Base-by-base conservation (phyloP, 2,797 vertebrate genomes). In the Chloroceryle amazona region DNA sequence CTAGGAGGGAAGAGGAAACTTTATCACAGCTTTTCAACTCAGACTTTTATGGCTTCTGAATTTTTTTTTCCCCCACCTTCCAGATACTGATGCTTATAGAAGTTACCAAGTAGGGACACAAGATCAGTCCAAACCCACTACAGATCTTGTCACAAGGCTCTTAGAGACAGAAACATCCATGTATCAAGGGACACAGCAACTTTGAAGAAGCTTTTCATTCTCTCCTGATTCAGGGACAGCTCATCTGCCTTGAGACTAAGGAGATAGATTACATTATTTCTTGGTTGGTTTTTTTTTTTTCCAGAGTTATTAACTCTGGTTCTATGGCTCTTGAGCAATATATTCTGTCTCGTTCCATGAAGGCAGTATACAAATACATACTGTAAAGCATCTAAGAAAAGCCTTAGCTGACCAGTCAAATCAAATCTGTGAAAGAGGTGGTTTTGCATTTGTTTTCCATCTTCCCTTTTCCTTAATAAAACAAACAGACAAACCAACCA, bases 231-330 rank as follows among this genome's bases (percentile, higher is more conserved):
- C 86, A 93, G 73, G 22, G 66, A 84, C 23, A 84, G 42, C 20
- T 73, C 42, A 93, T 96, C 65, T 89, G 73, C 73, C 81, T 84
- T 58, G 54, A 86, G 66, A 85, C 62, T 90, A 60, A 81, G 87
- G 62, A 93, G 73, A 84, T 13, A 12, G 58, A 89, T 89, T 92
- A 84, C 35, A 75, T 93, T 91, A 86, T 79, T 93, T 62, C 65
- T 74, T 81, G 19, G 11, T 8, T 25, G 2, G 20, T 21, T 23
- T 47, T 26, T 35, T 78, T 41, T 33, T 47, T 10, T 3, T 9
- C 70, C 65, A 31, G 58, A 74, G 54, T n/a, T 96, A 35, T 78
- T 88, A 86, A 85, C 37, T 68, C 49, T 54, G 33, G 86, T 60
- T 49, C 75, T 62, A 14, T 25, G 18, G 42, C 51, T 94, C 26